Evolutionary conservation across 2,797 vertebrate species (phyloP).

Genomic region (Leuciscus waleckii): DNA sequence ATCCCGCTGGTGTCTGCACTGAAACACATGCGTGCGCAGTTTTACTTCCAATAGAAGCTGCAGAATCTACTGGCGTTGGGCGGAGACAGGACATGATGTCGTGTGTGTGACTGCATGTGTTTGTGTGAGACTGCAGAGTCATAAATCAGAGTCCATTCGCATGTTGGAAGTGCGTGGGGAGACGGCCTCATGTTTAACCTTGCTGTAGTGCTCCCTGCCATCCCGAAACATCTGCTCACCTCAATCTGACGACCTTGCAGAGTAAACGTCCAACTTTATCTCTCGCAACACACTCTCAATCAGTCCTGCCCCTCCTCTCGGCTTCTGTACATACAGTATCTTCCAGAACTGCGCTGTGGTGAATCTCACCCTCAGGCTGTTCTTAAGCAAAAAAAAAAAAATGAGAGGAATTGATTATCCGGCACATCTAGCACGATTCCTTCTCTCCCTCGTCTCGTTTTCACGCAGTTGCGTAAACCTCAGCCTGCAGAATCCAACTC

Average conservation of each 20-base stretch:
- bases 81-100: background rate
- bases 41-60: background rate
- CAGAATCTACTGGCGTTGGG: background rate
- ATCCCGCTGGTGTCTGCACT: background rate
- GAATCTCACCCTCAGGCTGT: constrained; percentile 59
- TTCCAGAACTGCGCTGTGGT: constrained; percentile 40
- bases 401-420: constrained; percentile 71
- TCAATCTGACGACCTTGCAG: constrained; percentile 19
- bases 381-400: constrained; percentile 66
- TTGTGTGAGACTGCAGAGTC: constrained; percentile 36
- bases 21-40: background rate
- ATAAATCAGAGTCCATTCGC: constrained; percentile 36
- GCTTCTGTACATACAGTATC: background rate
- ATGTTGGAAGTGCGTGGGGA: constrained; percentile 11
- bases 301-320: background rate
- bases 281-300: background rate
- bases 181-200: constrained; percentile 35
- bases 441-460: constrained; percentile 40
- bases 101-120: background rate
- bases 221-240: constrained; percentile 29
- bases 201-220: constrained; percentile 6
- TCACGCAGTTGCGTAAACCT: constrained; percentile 54
- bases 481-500: constrained; percentile 31
- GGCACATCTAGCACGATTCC: constrained; percentile 58
- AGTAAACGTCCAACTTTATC: constrained; percentile 24